Evolutionary conservation across 1,140 invertebrate species (phyloP).

Genomic region (Drosophila nikananu): DNA sequence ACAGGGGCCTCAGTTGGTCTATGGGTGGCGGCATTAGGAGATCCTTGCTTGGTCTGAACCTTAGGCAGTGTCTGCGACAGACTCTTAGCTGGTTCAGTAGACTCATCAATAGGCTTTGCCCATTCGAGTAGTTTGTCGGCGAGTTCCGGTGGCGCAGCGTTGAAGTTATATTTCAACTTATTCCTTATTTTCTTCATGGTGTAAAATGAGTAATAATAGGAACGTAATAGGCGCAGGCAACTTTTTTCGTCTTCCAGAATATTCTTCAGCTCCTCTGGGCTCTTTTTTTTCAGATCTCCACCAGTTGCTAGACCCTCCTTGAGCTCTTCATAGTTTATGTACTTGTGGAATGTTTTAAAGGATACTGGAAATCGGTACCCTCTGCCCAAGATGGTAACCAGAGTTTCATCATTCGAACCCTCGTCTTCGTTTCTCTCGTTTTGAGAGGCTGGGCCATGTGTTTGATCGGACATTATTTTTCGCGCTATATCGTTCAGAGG

Average conservation of each 20-base stretch:
- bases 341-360: conserved; percentile 25
- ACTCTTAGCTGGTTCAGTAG: background rate
- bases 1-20: no score
- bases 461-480: background rate
- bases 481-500: conserved; percentile 11
- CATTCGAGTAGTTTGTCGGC: conserved; percentile 19
- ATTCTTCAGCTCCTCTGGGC: background rate
- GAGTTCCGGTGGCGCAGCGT: conserved; percentile 29
- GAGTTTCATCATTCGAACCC: conserved; percentile 3
- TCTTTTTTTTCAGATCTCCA: background rate
- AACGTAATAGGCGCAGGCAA: background rate
- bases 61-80: background rate
- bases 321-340: conserved; percentile 38
- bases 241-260: background rate
- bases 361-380: conserved; percentile 41
- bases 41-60: background rate
- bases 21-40: no score
- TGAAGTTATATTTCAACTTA: conserved; percentile 28
- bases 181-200: background rate
- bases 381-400: conserved; percentile 9
- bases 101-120: conserved; percentile 15
- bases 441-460: background rate
- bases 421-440: background rate
- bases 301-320: conserved; percentile 4
- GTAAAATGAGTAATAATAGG: conserved; percentile 42